Base-by-base conservation (phyloP, 2,113 vertebrate species). In the Smithornis capensis region DNA sequence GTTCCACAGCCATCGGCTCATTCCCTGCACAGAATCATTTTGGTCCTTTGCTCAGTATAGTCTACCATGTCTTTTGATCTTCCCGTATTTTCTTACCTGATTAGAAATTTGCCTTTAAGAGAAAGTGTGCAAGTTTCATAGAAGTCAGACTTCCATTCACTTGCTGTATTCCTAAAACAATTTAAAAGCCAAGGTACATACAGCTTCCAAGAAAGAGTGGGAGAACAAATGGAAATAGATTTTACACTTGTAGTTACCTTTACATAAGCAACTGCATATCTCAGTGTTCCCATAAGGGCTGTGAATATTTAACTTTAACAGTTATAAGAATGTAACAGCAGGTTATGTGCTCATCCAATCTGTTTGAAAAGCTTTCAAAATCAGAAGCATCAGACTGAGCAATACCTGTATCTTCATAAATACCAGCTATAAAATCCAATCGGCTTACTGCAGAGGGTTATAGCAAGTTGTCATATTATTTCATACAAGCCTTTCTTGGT, bases 261-360 rank as follows among this genome's bases (percentile, higher is more conserved):
- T 89, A 60, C 57, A 49, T 73, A 89, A 91, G 69, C 60, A 31
- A 56, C 56, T 76, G 23, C 12, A 25, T 68, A 78, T 68, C 86
- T 91, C 83, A 78, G 28, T 68, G 69, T 37, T 97, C 80, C 88
- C 93, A 93, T 73, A 96, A 94, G 86, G 76, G 89, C 64, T 89
- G 56, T 88, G 75, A 87, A 93, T 71, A 60, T 91, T 92, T 81
- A 91, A 90, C 78, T 85, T 70, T 42, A 92, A 90, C 79, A 87
- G 89, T 92, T 93, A 14, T 74, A 90, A 71, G 76, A 78, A 74
- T 31, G 57, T 83, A 95, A 86, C 95, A 96, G 93, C 85, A 92
- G 85, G 92, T 78, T 95, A 92, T 83, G 64, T 64, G 85, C 76
- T 95, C 85, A 93, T 90, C 56, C 92, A 97, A 94, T 93, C 92